Evolutionary conservation across 2,113 vertebrate genomes (phyloP).

Genomic region (Aythya baeri): DNA sequence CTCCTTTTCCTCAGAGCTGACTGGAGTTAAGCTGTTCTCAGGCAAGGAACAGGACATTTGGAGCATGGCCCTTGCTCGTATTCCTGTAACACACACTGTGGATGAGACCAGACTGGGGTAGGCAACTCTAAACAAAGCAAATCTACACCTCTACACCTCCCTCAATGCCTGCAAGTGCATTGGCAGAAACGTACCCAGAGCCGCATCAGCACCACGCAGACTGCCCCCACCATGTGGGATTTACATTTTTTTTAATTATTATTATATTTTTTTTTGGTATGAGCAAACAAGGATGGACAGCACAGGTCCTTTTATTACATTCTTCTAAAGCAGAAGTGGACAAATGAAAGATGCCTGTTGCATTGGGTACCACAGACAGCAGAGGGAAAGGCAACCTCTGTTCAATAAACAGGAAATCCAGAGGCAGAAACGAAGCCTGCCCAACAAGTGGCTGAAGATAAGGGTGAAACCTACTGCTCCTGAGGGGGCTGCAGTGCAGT

Average conservation of each 20-base stretch:
- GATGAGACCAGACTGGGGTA: neutral
- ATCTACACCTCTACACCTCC: neutral
- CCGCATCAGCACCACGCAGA: neutral
- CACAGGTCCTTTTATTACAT: neutral
- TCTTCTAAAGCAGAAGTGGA: neutral
- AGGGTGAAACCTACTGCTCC: neutral
- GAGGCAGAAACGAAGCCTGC: rapidly evolving
- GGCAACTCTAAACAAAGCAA: neutral
- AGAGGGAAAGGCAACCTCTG: neutral
- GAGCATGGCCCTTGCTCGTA: neutral
- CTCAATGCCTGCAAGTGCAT: neutral
- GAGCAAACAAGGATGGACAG: neutral
- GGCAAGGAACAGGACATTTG: neutral
- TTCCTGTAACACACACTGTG: neutral
- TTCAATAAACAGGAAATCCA: neutral
- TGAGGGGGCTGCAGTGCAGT: neutral
- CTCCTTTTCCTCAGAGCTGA: neutral
- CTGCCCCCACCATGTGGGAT: neutral
- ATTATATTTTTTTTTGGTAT: neutral
- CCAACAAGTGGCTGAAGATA: neutral
- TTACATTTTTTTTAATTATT: neutral
- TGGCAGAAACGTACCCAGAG: neutral
- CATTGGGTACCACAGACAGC: rapidly evolving
- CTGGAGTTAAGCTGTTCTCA: neutral
- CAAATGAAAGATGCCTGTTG: neutral